phyloP scores from a whole-genome alignment of 2,797 vertebrate genomes.

The Galaxias olidus region DNA sequence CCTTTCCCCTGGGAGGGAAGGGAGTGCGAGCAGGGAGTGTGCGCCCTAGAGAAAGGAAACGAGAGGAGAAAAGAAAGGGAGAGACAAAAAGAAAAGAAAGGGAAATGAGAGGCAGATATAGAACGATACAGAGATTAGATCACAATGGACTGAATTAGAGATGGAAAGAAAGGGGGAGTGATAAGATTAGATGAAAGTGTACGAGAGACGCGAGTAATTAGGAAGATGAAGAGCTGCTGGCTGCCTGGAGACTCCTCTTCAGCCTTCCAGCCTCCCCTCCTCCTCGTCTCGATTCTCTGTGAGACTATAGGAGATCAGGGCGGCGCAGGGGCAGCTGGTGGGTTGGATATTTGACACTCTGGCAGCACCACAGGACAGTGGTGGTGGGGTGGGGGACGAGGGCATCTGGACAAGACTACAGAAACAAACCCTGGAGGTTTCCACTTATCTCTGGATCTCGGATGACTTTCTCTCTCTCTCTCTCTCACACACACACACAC shows the following conservation, averaged over 20 bases:
- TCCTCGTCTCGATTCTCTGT: slow-evolving; percentile 37
- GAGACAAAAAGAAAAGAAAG: not conserved
- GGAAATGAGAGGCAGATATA: not conserved
- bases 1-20: slow-evolving; percentile 53
- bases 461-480: slow-evolving; percentile 11
- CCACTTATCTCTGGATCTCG: slow-evolving; percentile 18
- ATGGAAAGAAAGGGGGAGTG: slow-evolving; percentile 23
- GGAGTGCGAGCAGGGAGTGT: slow-evolving; percentile 37
- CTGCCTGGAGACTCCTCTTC: too few relatives aligned
- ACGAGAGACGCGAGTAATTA: slow-evolving; percentile 56
- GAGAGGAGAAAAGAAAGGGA: slow-evolving; percentile 5
- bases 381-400: slow-evolving; percentile 25
- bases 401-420: slow-evolving; percentile 63
- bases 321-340: slow-evolving; percentile 74
- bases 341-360: slow-evolving; percentile 65
- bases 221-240: slow-evolving; percentile 67
- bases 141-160: not conserved
- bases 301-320: slow-evolving; percentile 73
- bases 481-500: slow-evolving; percentile 21
- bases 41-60: slow-evolving; percentile 25
- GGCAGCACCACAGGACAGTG: slow-evolving; percentile 26
- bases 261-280: too few relatives aligned
- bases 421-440: slow-evolving; percentile 33
- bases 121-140: not conserved
- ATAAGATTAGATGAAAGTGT: not conserved